Percentiles rank a stretch among this genome's conserved stretches.
These are phyloP conservation scores for Ia io DNA, from an alignment of 2,113 vertebrate genomes.

Conservation along the genomic window DNA sequence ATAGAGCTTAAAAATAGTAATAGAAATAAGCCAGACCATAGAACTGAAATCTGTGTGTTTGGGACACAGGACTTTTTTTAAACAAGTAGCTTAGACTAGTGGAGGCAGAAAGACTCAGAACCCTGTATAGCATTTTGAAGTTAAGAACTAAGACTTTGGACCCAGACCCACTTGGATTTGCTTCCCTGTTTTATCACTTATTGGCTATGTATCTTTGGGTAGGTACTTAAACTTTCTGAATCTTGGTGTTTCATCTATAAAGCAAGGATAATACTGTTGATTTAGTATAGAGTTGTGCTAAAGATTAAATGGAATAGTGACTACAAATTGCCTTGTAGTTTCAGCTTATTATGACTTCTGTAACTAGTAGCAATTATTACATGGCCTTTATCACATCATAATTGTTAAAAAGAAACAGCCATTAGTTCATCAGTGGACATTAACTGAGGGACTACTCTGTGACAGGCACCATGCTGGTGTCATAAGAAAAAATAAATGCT, in stretches of 20 bases:
- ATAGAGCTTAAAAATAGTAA: not conserved
- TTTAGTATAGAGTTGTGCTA: not conserved
- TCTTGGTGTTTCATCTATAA: not conserved
- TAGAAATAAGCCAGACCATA: not conserved
- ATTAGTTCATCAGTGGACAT: not conserved
- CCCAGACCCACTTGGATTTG: not conserved
- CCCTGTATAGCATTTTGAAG: not conserved
- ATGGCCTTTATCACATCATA: not conserved
- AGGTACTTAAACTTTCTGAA: conserved; percentile 11
- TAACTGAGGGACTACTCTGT: not conserved
- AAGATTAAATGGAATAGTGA: not conserved
- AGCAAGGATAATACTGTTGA: not conserved
- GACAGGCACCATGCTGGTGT: not conserved
- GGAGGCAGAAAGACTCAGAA: not conserved
- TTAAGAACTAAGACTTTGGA: not conserved
- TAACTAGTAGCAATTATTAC: not conserved
- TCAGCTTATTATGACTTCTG: not conserved
- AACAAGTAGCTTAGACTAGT: not conserved
- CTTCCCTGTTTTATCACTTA: not conserved
- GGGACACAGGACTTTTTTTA: not conserved
- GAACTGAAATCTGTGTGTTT: not conserved
- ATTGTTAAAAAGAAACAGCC: not conserved
- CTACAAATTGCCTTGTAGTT: not conserved
- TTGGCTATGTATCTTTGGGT: not conserved
- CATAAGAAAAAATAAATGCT: not conserved